Base-by-base conservation (phyloP, 30 jellyfish, hydroid and myxozoan genomes). In the Cassiopea andromeda region DNA sequence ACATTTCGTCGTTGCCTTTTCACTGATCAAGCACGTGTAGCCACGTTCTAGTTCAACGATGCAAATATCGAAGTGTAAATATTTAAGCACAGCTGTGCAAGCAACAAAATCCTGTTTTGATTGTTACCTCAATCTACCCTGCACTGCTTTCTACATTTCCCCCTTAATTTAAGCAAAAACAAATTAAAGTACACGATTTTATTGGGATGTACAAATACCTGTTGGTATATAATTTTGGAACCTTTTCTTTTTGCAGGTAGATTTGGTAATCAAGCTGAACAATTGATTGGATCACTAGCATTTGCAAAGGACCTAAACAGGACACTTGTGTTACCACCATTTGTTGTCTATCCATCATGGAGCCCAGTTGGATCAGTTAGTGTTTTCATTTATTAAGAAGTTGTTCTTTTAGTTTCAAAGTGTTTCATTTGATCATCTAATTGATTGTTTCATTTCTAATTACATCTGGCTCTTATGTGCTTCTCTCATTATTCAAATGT, bases 241-340 rank as follows among this genome's bases (percentile, higher is more conserved):
- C 76, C 14, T 3, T 60, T 58, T 61, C 45, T 48, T 18, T 58
- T 48, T 57, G 8, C 88, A 91, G 99, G 99, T 9, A 72, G 99
- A n/a, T 95, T 95, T 87, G 99, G 99, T 10, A 95, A 95, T 82
- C 99, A 95, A 77, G 99, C 99, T 44, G 99, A 95, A 46, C 98
- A 95, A 80, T 85, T 91, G 7, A 77, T 95, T 83, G 98, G 99
- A 13, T 70, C 99, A 43, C 84, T 95, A 75, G 98, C 98, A 69
- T 95, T 95, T 84, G 97, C 98, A 73, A 91, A 91, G 92, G 95
- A 92, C 59, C 76, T 95, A 48, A 85, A 95, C 84, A 74, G 99
- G 76, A 95, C 99, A 1, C 92, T 95, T 27, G 93, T 91, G 44
- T 71, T 95, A 58, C 99, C 99, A 44, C 98, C 98, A 50, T 95